Base-by-base conservation (phyloP, 2,113 vertebrate genomes). In the Micronycteris hirsuta region DNA sequence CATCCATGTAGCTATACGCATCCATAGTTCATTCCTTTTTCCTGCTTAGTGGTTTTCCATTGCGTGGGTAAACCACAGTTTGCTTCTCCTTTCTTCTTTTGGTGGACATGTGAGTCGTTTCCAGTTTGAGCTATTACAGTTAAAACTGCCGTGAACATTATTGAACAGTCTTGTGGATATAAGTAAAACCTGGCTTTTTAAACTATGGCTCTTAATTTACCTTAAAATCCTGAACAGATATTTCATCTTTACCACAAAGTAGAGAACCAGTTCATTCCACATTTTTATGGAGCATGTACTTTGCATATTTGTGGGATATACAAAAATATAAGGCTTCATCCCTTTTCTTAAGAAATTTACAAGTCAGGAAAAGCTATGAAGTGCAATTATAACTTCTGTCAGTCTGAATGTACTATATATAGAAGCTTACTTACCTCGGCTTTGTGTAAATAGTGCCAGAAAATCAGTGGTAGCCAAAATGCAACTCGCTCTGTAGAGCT, bases 341-440 rank as follows among this genome's bases (percentile, higher is more conserved):
- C 12, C 54, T 92, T 43, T 31, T 61, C 26, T 43, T 89, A 86
- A 80, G 26, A 95, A 74, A 94, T 82, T 84, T 49, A 67, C 33
- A 91, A 93, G 43, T 93, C 63, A 87, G 58, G 83, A 76, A 91
- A 83, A 91, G 33, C 71, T 74, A 5, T 83, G 47, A 82, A 78
- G 24, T 88, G 68, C 14, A 86, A 19, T 41, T 92, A 19, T 24
- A 65, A 43, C 17, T 71, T 67, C 24, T 83, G 1, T 52, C 58
- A 54, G 3, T 89, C 83, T 84, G 28, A 26, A 45, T 77, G 7
- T 82, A 31, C 41, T 24, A 11, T 24, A 15, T 41, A 4, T 45
- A 63, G 74, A 70, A 4, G 58, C 11, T 61, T 61, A 17, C 86
- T 83, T 61, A 43, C 73, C 17, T 86, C 2, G 10, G 31, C 56